A percentile compares a stretch with the other conserved stretches of the same genome.
These are phyloP conservation scores for Epistrophe grossulariae DNA, from an alignment of 2,888 invertebrate genomes.

Conservation along the genomic window DNA sequence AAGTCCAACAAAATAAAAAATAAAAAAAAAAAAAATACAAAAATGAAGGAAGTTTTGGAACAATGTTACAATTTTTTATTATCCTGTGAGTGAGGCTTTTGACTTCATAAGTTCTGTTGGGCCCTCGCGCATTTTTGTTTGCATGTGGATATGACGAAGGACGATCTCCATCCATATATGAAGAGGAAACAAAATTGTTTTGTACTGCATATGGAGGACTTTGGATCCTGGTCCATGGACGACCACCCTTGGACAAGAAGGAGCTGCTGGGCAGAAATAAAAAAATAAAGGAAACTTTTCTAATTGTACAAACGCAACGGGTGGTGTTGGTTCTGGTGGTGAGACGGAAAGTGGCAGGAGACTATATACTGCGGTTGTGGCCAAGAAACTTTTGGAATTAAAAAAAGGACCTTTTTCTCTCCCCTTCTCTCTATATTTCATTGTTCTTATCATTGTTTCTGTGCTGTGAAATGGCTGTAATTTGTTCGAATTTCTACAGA, in stretches of 20 bases:
- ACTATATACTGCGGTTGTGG: slow-evolving; percentile 70
- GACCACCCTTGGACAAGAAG: neutral
- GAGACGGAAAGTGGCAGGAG: slow-evolving; percentile 28
- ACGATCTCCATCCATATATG: slow-evolving; percentile 28
- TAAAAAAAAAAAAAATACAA: neutral
- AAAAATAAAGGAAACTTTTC: slow-evolving; percentile 53
- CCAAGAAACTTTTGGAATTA: slow-evolving; percentile 64
- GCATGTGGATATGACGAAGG: slow-evolving; percentile 47
- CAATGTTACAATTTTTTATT: slow-evolving; percentile 71
- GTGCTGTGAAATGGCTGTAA: slow-evolving; percentile 68
- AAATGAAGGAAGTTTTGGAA: slow-evolving; percentile 46
- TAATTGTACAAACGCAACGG: slow-evolving; percentile 71
- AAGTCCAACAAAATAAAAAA: slow-evolving; percentile 26
- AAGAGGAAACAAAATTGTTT: slow-evolving; percentile 26
- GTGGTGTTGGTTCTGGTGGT: slow-evolving; percentile 35
- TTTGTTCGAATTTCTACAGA: slow-evolving; percentile 67
- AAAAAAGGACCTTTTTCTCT: slow-evolving; percentile 24
- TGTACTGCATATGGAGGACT: slow-evolving; percentile 21
- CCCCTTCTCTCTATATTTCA: neutral
- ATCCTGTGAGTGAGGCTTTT: slow-evolving; percentile 69
- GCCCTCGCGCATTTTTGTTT: slow-evolving; percentile 40
- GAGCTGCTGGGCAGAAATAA: neutral
- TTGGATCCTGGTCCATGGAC: slow-evolving; percentile 5
- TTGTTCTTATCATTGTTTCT: slow-evolving; percentile 19
- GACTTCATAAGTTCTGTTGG: slow-evolving; percentile 54